A percentile compares a stretch with the other conserved stretches of the same genome.
These are phyloP conservation scores for Calonectris borealis DNA, from an alignment of 2,113 vertebrate species.

Conservation along the genomic window DNA sequence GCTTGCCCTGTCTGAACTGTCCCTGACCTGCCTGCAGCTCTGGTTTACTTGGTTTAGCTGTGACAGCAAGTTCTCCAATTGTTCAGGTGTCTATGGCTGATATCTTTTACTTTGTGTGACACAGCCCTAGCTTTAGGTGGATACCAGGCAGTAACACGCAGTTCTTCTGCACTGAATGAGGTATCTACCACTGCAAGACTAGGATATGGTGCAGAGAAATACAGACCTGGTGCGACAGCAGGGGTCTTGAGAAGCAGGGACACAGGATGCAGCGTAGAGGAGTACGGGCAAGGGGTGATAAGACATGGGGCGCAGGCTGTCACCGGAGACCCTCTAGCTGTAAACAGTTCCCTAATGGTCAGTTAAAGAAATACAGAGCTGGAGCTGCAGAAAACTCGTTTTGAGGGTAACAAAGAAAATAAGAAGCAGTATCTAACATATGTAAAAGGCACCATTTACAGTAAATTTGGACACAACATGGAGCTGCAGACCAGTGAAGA, in stretches of 20 bases:
- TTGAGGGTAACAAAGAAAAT: not conserved
- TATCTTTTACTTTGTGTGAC: not conserved
- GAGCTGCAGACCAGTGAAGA: not conserved
- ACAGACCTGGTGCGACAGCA: not conserved
- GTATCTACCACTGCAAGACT: not conserved
- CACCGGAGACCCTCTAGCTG: not conserved
- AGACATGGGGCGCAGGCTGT: not conserved
- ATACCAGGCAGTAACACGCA: not conserved
- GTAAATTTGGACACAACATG: not conserved
- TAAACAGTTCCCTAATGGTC: not conserved
- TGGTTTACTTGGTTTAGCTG: not conserved
- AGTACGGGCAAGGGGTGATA: not conserved
- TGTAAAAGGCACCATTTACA: not conserved
- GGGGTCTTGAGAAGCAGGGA: not conserved
- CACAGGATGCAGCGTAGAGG: not conserved
- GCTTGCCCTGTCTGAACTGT: not conserved
- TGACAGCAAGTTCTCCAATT: not conserved
- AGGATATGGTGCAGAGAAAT: not conserved
- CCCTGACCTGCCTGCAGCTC: not conserved
- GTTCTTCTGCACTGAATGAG: not conserved
- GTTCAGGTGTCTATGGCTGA: not conserved
- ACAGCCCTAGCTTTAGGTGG: not conserved
- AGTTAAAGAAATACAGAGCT: not conserved
- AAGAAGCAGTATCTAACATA: not conserved
- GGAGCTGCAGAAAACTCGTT: not conserved